A percentile compares a stretch with the other conserved stretches of the same genome.
Conservation (phyloP, 2,888 invertebrate species). For the Deroplatys truncata region DNA sequence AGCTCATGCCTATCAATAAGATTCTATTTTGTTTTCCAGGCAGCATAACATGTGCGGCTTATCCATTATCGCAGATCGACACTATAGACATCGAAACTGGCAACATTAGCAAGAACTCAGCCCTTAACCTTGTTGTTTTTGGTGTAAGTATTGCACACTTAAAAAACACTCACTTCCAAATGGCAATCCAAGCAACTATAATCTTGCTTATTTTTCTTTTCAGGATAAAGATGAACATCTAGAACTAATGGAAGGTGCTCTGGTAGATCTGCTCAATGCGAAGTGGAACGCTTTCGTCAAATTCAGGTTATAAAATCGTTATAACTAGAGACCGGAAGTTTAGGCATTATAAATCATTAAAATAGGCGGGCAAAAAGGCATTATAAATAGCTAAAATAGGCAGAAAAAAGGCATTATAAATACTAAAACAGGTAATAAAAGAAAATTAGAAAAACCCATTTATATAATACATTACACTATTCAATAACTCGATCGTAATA, state of each 20-base stretch:
- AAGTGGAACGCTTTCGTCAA: conserved; percentile 96
- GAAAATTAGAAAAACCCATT: too few species aligned
- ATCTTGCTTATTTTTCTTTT: conserved; percentile 35
- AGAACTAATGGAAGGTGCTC: conserved; percentile 88
- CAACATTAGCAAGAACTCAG: conserved; percentile 91
- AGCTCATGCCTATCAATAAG: too few species aligned
- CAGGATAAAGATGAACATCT: conserved; percentile 93
- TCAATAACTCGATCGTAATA: too few species aligned
- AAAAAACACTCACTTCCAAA: neutral
- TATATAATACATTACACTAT: too few species aligned
- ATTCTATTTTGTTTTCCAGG: conserved; percentile 41
- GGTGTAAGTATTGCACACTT: conserved; percentile 61
- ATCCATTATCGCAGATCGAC: conserved; percentile 91
- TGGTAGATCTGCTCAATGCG: conserved; percentile 88
- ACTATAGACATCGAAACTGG: conserved; percentile 90
- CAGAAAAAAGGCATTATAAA: too few species aligned
- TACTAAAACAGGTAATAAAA: too few species aligned
- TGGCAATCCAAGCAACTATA: neutral
- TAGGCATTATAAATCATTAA: too few species aligned
- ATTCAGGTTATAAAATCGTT: conserved; percentile 20
- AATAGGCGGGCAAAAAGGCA: too few species aligned
- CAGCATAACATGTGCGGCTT: conserved; percentile 94
- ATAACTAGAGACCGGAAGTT: too few species aligned
- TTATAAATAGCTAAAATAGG: too few species aligned
- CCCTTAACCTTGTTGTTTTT: conserved; percentile 92